phyloP scores from a whole-genome alignment of 1,140 invertebrate species.

The Leptopilina clavipes region DNA sequence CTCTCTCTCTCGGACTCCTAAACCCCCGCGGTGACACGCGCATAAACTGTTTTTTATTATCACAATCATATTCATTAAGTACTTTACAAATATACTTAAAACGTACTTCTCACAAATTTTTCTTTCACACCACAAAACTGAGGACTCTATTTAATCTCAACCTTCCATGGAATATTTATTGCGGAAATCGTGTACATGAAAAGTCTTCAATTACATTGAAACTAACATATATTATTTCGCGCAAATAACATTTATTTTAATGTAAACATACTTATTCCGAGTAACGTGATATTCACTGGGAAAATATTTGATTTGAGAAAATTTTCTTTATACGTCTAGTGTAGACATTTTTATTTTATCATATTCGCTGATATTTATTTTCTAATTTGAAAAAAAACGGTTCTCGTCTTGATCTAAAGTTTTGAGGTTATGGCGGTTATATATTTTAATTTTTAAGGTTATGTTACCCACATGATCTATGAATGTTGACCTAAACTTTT shows the following conservation, averaged over 20 bases:
- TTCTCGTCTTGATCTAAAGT: too few species aligned
- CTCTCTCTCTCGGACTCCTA: neutral
- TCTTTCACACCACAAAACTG: neutral
- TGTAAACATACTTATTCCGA: too few species aligned
- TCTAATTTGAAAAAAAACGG: too few species aligned
- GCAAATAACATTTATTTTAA: neutral
- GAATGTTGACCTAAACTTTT: too few species aligned
- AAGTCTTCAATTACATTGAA: neutral
- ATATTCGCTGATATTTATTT: too few species aligned
- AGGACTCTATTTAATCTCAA: neutral
- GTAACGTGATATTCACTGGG: too few species aligned
- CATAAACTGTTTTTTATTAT: neutral
- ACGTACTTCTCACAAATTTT: neutral
- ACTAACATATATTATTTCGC: neutral
- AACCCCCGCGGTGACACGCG: neutral
- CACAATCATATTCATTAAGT: neutral
- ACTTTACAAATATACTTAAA: neutral
- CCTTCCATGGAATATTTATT: neutral
- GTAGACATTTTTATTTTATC: too few species aligned
- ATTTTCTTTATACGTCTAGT: too few species aligned
- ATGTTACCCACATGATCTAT: too few species aligned
- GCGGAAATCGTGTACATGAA: neutral
- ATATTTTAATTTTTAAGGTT: too few species aligned
- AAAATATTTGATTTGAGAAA: too few species aligned
- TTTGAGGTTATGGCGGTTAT: too few species aligned